Evolutionary conservation across 2,797 vertebrate genomes (phyloP), one percentile per base, ranked within the genome.

Genomic region (Intellagama lesueurii): DNA sequence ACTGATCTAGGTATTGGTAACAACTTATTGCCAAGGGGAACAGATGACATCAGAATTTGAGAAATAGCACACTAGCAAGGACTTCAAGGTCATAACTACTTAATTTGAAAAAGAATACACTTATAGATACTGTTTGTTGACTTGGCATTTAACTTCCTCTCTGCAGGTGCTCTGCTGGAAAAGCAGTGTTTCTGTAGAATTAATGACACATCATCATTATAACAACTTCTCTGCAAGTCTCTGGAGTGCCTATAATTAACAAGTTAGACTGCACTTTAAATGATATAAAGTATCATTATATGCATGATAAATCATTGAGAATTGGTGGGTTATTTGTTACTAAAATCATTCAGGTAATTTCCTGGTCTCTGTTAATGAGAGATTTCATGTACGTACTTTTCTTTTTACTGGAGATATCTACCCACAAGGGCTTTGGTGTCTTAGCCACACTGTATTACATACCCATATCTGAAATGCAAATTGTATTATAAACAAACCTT

Each of bases 331-430:
- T 97, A 95, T 96, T 97, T 96, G 91, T 92, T 93, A 94, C 86
- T 93, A 95, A 95, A 96, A 96, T 96, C 96, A 96, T 88, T 69
- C 93, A 96, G 95, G 95, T 95, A 96, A 97, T 96, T 96, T 96
- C 92, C 91, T 94, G 90, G 96, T 95, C 87, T 94, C 96, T 91
- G 91, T 88, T 96, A 97, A 96, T 95, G 94, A 93, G 95, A 94
- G 88, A 88, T 96, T 97, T 97, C 93, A 96, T 93, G 93, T 93
- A 76, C 52, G 52, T 52, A 56, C 92, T 92, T 93, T 56, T 47
- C 95, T 85, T 91, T 87, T 68, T 64, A 72, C 87, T 82, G 81
- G 88, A 93, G 87, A 94, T 88, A 60, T 22, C 89, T 94, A 93
- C 35, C 52, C 88, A 87, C 79, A 0, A 90, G 0, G 88, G 76